Evolutionary conservation across 2,797 vertebrate genomes (phyloP), one percentile per base, ranked within the genome.

Genomic region (Hyperoplus lanceolatus): DNA sequence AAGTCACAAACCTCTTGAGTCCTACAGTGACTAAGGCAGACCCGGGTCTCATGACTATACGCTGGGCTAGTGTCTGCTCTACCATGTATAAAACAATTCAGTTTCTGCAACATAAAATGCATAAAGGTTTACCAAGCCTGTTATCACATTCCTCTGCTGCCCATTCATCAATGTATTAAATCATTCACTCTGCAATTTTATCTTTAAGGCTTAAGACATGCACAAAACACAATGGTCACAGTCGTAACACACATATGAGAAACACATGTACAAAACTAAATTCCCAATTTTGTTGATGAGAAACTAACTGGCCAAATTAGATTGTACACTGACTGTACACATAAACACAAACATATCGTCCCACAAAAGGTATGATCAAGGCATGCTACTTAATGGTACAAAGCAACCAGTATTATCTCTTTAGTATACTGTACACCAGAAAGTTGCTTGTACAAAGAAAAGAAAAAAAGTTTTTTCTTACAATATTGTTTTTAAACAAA

Each of bases 21-120:
- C 69, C 72, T 49, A 71, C 77, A 82, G 50, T 85, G 79, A 87
- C 84, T 82, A 84, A 88, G 73, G 71, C 75, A 73, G 71, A 81
- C 56, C 69, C 74, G 56, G 66, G 84, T 92, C 89, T 81, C 81
- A 82, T 90, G 89, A 93, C 83, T 84, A 85, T 79, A 80, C 64
- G 51, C 55, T 16, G 18, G 57, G 66, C 72, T 78, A 65, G 69
- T 65, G 75, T 77, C 49, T 18, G n/a, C 68, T 76, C 62, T 54
- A 21, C n/a, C 36, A 16, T 43, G 60, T 54, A 75, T 21, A 65
- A 63, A 73, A 29, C 36, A 71, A 63, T 29, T 48, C 46, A 13
- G 5, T 74, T 82, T 68, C 29, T 74, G 13, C 53, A 56, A 73
- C 21, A 50, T 41, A 64, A 71, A 77, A 58, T 65, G 18, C 50